These are phyloP conservation scores for Brachyopa scutellaris DNA, from an alignment of 2,888 invertebrate genomes.

Conservation along the genomic window DNA sequence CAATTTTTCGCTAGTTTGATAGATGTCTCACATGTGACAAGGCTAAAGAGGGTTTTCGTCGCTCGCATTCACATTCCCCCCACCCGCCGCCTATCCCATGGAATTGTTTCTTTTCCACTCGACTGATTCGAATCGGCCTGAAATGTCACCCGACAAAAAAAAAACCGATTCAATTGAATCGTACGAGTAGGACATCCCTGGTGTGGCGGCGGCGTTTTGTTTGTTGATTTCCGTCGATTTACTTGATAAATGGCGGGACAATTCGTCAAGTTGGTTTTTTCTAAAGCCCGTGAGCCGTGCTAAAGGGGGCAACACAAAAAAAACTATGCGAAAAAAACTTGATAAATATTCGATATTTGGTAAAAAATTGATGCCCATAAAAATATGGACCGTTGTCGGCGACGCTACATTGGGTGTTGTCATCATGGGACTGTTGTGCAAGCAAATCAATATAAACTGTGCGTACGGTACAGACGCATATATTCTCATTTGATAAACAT, in stretches of 20 bases:
- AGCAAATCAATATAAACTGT: conserved; percentile 49
- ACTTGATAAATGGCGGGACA: conserved; percentile 76
- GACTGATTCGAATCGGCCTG: conserved; percentile 49
- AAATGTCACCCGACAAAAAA: conserved; percentile 16
- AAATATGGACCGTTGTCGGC: conserved; percentile 60
- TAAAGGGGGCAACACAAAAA: conserved; percentile 35
- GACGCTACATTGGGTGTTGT: conserved; percentile 37
- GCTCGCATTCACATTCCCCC: neutral
- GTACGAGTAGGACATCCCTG: conserved; percentile 38
- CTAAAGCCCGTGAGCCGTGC: conserved; percentile 42
- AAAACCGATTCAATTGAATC: conserved; percentile 62
- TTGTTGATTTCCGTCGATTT: conserved; percentile 72
- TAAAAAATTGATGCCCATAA: conserved; percentile 72
- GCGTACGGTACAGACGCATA: conserved; percentile 20
- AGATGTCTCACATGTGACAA: conserved; percentile 72
- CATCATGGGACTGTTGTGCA: conserved; percentile 17
- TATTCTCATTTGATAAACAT: conserved; percentile 65
- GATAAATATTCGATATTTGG: conserved; percentile 72
- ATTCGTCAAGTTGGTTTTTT: conserved; percentile 76
- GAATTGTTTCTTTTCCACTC: conserved; percentile 71
- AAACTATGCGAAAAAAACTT: conserved; percentile 36
- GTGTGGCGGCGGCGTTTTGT: conserved; percentile 61
- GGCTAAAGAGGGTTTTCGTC: conserved; percentile 60
- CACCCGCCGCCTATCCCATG: conserved; percentile 17
- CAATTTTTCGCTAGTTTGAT: conserved; percentile 73